Evolutionary conservation across 2,888 invertebrate species (phyloP), one percentile per base, ranked within the genome.

Genomic region (Diaprepes abbreviatus): DNA sequence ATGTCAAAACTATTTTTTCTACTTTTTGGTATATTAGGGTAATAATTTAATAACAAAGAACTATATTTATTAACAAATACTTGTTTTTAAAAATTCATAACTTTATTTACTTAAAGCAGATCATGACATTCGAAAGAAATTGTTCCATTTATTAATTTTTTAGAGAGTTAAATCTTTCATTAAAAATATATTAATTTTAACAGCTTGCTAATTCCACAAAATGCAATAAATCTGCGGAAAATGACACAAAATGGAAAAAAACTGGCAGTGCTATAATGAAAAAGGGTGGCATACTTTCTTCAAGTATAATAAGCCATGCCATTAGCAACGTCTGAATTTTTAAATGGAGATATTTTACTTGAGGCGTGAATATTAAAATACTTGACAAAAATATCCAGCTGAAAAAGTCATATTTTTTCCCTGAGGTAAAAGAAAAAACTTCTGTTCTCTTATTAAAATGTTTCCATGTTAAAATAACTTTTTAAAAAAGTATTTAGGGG

Each of bases 291-390:
- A 55, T 52, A 50, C 48, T 58, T 55, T 64, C 31, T 52, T 52
- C 45, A 16, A 59, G 48, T 35, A 55, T 67, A 67, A 67, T 67
- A 67, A 67, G 67, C 67, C 43, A 33, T 14, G 62, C 67, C 67
- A 67, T 67, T 67, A 67, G 67, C 45, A 62, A 62, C 40, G 67
- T 54, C 60, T 67, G 67, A 67, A 67, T 67, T 68, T 68, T 57
- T 57, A 57, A 68, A 48, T 19, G 7, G 57, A 36, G 48, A 54
- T 63, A 63, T 63, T 57, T 52, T 45, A 54, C 63, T 45, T 38
- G 35, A 60, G 68, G 63, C 54, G 57, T 36, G 35, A 63, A 68
- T 68, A 68, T 62, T 57, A 50, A 66, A 66, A 43, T 19, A 43
- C 10, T 43, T 43, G 9, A 17, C 16, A 33, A 33, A 33, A 24